Evolutionary conservation across 1,140 invertebrate species (phyloP).

Genomic region (Drosophila quadrilineata): DNA sequence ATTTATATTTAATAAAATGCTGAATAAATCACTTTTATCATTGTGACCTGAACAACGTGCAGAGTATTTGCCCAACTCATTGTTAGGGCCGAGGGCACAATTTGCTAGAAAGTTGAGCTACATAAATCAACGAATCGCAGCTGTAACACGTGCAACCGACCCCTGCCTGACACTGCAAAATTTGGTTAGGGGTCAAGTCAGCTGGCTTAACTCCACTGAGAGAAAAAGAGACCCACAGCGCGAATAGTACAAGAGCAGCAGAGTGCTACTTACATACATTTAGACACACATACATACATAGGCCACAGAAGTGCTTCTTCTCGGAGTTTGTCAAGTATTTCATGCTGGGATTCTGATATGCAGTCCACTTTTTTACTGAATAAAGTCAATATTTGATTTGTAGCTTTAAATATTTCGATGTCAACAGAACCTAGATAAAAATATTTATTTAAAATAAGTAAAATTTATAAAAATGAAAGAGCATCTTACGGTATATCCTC

Average conservation of each 20-base stretch:
- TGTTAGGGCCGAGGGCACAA: slow-evolving; percentile 29
- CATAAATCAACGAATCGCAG: slow-evolving; percentile 57
- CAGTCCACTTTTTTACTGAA: no score
- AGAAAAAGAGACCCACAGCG: no score
- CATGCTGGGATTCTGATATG: background rate
- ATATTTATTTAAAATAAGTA: no score
- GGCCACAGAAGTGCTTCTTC: slow-evolving; percentile 25
- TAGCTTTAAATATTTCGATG: no score
- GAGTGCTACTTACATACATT: no score
- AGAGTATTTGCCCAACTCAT: slow-evolving; percentile 13
- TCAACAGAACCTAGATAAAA: no score
- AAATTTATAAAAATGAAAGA: no score
- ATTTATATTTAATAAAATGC: slow-evolving; percentile 35
- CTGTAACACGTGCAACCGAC: slow-evolving; percentile 55
- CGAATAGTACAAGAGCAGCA: no score
- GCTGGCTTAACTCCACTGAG: slow-evolving; percentile 38
- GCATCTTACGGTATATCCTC: no score
- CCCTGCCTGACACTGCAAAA: no score
- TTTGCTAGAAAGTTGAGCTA: slow-evolving; percentile 41
- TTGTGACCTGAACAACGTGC: slow-evolving; percentile 15
- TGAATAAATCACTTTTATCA: slow-evolving; percentile 65
- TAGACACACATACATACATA: no score
- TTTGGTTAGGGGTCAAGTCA: slow-evolving; percentile 22
- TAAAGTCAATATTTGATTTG: no score
- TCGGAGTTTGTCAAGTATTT: slow-evolving; percentile 13